A percentile compares a stretch with the other conserved stretches of the same genome.
phyloP scores from a whole-genome alignment of 1,140 invertebrate species.

The Coenobita brevimanus region DNA sequence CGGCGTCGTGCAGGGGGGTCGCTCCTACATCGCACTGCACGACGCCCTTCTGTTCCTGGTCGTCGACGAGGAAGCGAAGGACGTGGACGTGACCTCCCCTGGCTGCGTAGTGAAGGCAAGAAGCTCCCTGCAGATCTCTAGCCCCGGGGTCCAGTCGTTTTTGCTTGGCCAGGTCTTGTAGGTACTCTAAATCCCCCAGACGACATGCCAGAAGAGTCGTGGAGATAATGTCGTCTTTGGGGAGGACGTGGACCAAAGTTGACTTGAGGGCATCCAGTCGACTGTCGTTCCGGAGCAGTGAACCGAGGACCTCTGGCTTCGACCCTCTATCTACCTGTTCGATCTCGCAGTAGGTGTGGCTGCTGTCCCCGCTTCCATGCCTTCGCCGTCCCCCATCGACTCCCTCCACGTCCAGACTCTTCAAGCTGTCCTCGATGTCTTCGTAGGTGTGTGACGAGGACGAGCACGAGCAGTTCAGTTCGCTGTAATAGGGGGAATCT shows the following conservation, averaged over 20 bases:
- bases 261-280: conserved; percentile 42
- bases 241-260: conserved; percentile 44
- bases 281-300: conserved; percentile 38
- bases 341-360: conserved; percentile 56
- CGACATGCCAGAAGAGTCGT: conserved; percentile 56
- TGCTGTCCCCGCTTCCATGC: conserved; percentile 8
- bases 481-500: conserved; percentile 42
- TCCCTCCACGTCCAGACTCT: background rate
- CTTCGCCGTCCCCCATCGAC: background rate
- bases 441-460: conserved; percentile 43
- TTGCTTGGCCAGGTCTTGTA: conserved; percentile 51
- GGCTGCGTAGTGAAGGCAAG: conserved; percentile 47
- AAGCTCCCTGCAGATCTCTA: conserved; percentile 43
- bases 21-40: conserved; percentile 46
- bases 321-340: conserved; percentile 32
- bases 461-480: conserved; percentile 43
- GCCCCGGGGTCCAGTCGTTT: background rate
- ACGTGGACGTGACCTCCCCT: conserved; percentile 46
- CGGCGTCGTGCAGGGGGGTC: conserved; percentile 53
- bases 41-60: background rate
- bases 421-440: conserved; percentile 26
- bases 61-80: conserved; percentile 36
- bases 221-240: conserved; percentile 55
- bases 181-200: conserved; percentile 53
- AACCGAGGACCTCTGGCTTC: conserved; percentile 44